Percentiles rank a stretch among this genome's conserved stretches.
Conservation (phyloP, 1,140 invertebrate genomes). For the Drosophila pseudoananassae region DNA sequence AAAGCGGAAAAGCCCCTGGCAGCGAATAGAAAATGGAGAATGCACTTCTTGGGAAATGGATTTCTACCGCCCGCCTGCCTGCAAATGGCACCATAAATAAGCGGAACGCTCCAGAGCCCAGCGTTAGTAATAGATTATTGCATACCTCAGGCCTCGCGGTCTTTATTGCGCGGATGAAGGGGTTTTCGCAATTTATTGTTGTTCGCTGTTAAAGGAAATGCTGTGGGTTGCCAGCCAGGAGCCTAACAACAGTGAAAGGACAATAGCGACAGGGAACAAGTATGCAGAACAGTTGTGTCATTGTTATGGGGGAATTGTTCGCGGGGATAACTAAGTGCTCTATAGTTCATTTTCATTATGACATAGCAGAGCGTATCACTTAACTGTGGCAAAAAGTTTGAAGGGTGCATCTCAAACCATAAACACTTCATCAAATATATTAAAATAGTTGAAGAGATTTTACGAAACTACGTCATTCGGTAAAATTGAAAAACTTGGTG, state of each 20-base stretch:
- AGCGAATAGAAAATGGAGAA: constrained; percentile 2
- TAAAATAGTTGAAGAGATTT: background rate
- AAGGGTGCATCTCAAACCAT: constrained; percentile 10
- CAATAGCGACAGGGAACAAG: constrained; percentile 38
- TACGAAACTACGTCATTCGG: too few relatives aligned
- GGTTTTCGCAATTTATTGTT: constrained; percentile 62
- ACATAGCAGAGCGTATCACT: constrained; percentile 39
- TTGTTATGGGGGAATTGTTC: constrained; percentile 42
- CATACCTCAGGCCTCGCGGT: constrained; percentile 56
- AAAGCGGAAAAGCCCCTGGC: background rate
- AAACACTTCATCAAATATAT: constrained; percentile 8
- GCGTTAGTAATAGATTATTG: constrained; percentile 77
- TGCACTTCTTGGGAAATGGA: constrained; percentile 63
- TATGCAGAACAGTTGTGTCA: constrained; percentile 42
- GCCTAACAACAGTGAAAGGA: constrained; percentile 18
- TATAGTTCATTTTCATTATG: constrained; percentile 45
- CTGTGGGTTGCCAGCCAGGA: constrained; percentile 33
- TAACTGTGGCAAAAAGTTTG: constrained; percentile 29
- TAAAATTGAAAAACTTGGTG: too few relatives aligned
- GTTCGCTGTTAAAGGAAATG: constrained; percentile 61
- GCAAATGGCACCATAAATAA: constrained; percentile 75
- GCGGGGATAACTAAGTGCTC: constrained; percentile 28
- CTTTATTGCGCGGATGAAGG: constrained; percentile 4
- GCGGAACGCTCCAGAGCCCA: constrained; percentile 18
- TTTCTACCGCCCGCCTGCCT: constrained; percentile 31